These are phyloP conservation scores for Scrobipalpa atriplicella DNA, from an alignment of 2,888 invertebrate genomes.

Conservation along the genomic window DNA sequence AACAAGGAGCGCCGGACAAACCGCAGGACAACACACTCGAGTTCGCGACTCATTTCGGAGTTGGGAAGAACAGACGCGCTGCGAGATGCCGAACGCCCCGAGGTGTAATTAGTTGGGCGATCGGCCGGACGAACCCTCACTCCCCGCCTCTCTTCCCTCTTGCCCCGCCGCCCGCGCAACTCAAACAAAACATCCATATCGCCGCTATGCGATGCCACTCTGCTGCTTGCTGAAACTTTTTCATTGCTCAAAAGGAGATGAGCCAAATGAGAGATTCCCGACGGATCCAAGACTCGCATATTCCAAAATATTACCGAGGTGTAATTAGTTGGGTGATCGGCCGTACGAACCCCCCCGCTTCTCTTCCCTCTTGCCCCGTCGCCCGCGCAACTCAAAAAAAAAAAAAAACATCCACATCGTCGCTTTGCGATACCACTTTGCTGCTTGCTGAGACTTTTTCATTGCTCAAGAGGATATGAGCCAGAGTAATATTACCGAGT, in stretches of 20 bases:
- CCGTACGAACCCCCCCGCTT: constrained; percentile 34
- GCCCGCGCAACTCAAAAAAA: constrained; percentile 77
- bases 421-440: constrained; percentile 34
- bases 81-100: constrained; percentile 53
- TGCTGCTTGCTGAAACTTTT: constrained; percentile 28
- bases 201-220: constrained; percentile 36
- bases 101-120: constrained; percentile 75
- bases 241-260: constrained; percentile 16
- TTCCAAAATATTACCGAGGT: constrained; percentile 46
- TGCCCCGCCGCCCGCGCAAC: too few species aligned
- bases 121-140: constrained; percentile 41
- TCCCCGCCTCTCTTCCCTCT: constrained; percentile 34
- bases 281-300: too few species aligned
- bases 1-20: constrained; percentile 30
- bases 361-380: constrained; percentile 37
- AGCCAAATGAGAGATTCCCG: too few species aligned
- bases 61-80: constrained; percentile 54
- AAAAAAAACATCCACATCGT: constrained; percentile 59
- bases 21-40: constrained; percentile 45
- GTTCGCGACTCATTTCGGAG: constrained; percentile 60
- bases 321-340: constrained; percentile 72
- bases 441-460: constrained; percentile 29
- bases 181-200: constrained; percentile 68
- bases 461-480: too few species aligned
- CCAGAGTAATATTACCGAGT: too few species aligned